Conservation (phyloP, 92 coral and sea anemone genomes). For the Epizoanthus ramosus region DNA sequence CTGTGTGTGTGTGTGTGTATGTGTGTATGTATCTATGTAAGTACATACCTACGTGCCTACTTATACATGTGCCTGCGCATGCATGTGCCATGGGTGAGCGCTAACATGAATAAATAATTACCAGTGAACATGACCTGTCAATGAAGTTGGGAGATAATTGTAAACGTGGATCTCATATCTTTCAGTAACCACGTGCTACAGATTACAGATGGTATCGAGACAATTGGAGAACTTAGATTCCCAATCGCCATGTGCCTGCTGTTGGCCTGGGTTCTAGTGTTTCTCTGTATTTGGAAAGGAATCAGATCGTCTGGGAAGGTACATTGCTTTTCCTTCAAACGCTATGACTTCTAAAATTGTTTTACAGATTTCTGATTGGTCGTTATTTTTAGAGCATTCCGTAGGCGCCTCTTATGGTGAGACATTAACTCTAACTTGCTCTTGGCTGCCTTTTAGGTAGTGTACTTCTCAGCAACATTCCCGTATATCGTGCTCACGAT, state of each 20-base stretch:
- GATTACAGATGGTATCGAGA: constrained; percentile 45
- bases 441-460: constrained; percentile 62
- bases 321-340: neutral
- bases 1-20: neutral
- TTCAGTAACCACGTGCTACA: constrained; percentile 42
- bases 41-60: too few species aligned
- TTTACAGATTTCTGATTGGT: too few species aligned
- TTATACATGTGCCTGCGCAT: neutral
- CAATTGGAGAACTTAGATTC: constrained; percentile 42
- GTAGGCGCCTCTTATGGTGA: too few species aligned
- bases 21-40: neutral
- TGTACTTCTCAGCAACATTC: constrained; percentile 90
- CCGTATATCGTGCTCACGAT: constrained; percentile 87
- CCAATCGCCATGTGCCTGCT: constrained; percentile 29
- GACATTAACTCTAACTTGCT: neutral
- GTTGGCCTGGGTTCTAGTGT: constrained; percentile 36
- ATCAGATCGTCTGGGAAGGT: constrained; percentile 49
- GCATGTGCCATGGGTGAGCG: neutral
- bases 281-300: constrained; percentile 36
- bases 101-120: too few species aligned
- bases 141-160: neutral
- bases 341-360: too few species aligned
- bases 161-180: neutral
- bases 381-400: too few species aligned
- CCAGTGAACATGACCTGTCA: neutral